Evolutionary conservation across 2,113 vertebrate species (phyloP), one percentile per base, ranked within the genome.

Genomic region (Cynocephalus volans): DNA sequence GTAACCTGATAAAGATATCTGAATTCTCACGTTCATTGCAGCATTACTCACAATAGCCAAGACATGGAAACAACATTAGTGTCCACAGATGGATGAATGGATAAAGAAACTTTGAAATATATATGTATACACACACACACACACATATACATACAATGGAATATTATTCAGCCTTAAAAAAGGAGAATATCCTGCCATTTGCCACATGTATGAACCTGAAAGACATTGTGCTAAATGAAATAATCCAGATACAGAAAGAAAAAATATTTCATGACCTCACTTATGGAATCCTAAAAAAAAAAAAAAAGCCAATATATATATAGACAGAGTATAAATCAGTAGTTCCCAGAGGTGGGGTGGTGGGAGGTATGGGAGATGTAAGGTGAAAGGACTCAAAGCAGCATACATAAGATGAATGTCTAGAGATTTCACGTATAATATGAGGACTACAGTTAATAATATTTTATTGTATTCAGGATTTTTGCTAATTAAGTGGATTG

Each of bases 271-370:
- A 36, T 36, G 8, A 69, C 19, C 33, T n/a, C 33, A 18, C 67
- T 21, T n/a, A 36, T 21, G 8, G 8, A 69, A 69, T 36, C 33
- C 19, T 0, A 10, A 19, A 19, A 15, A 69, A 69, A 0, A 10
- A 19, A 19, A 33, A 69, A 69, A 36, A 33, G 9, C 17, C n/a
- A 36, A 69, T 69, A 69, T 69, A n/a, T 17, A n/a, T 7, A 69
- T 31, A 69, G 33, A 67, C 31, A 67, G 17, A 67, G 17, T n/a
- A 69, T 36, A 19, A 36, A 69, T n/a, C 67, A 69, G 33, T 7
- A 6, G 15, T 69, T n/a, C n/a, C 18, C 8, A 69, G 17, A 33
- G 67, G 8, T 17, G 21, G n/a, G 36, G 21, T 24, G 36, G 36
- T 24, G 70, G 24, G 23, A 24, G 2, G 41, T 10, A 36, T 9